A percentile compares a stretch with the other conserved stretches of the same genome.
Evolutionary conservation across 2,113 vertebrate genomes (phyloP).

Genomic region (Chaetodon trifascialis): DNA sequence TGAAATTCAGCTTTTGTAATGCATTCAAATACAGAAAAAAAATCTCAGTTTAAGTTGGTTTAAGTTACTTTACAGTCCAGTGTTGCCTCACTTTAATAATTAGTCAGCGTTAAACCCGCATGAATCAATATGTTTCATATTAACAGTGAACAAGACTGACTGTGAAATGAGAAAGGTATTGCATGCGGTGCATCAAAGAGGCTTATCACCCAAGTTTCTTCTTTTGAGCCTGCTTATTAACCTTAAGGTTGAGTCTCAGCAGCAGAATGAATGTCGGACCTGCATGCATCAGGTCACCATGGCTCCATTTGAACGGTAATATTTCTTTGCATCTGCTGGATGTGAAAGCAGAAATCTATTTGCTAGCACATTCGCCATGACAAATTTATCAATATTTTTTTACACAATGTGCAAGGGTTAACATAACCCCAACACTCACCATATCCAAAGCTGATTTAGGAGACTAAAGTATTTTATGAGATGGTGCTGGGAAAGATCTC

Average conservation of each 20-base stretch:
- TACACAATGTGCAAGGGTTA: not conserved
- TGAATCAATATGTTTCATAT: not conserved
- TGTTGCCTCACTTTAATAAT: not conserved
- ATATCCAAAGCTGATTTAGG: not conserved
- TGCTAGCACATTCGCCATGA: not conserved
- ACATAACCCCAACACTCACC: not conserved
- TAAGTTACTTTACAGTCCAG: not conserved
- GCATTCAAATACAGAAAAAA: not conserved
- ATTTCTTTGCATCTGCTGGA: not conserved
- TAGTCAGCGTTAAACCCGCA: not conserved
- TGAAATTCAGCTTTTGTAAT: not conserved
- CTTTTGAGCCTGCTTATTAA: not conserved
- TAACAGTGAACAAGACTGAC: not conserved
- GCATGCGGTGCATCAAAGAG: not conserved
- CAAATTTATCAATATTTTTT: not conserved
- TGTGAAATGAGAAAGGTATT: not conserved
- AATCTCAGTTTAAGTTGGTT: not conserved
- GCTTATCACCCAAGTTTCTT: not conserved
- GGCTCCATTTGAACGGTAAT: not conserved
- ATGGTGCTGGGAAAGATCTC: not conserved
- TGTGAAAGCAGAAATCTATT: constrained; percentile 1
- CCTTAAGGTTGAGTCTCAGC: not conserved
- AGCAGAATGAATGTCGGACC: not conserved
- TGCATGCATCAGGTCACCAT: not conserved
- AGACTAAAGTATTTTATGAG: not conserved